Evolutionary conservation across 2,888 invertebrate species (phyloP).

Genomic region (Temnothorax rugatulus): DNA sequence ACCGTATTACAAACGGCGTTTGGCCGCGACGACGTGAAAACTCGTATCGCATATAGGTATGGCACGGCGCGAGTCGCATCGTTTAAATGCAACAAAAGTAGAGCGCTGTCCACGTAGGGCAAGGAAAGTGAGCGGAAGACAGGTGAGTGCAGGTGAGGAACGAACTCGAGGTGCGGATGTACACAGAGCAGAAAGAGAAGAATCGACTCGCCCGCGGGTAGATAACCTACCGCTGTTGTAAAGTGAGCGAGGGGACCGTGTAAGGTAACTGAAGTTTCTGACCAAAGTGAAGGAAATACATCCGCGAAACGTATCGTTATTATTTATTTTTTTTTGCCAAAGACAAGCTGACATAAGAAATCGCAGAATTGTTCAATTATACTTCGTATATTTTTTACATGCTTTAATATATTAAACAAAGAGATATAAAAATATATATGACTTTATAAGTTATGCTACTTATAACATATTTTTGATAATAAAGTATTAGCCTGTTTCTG

Average conservation of each 20-base stretch:
- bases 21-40: constrained; percentile 18
- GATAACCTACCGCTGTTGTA: constrained; percentile 60
- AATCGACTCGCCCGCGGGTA: constrained; percentile 68
- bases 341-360: constrained; percentile 49
- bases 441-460: neutral
- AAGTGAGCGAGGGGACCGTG: constrained; percentile 52
- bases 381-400: neutral
- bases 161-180: constrained; percentile 66
- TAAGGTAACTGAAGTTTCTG: constrained; percentile 45
- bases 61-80: constrained; percentile 40
- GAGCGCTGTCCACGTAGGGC: constrained; percentile 61
- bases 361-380: neutral
- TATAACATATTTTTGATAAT: constrained; percentile 5
- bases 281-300: constrained; percentile 26
- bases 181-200: constrained; percentile 66
- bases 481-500: constrained; percentile 13
- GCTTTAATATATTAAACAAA: neutral
- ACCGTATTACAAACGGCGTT: neutral
- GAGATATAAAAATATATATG: neutral
- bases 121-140: constrained; percentile 74
- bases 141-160: constrained; percentile 76
- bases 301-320: constrained; percentile 21
- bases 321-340: constrained; percentile 26
- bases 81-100: constrained; percentile 58
- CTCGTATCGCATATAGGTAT: constrained; percentile 22